A percentile compares a stretch with the other conserved stretches of the same genome.
phyloP scores from a whole-genome alignment of 2,888 invertebrate species.

The Sminthurinus aureus region DNA sequence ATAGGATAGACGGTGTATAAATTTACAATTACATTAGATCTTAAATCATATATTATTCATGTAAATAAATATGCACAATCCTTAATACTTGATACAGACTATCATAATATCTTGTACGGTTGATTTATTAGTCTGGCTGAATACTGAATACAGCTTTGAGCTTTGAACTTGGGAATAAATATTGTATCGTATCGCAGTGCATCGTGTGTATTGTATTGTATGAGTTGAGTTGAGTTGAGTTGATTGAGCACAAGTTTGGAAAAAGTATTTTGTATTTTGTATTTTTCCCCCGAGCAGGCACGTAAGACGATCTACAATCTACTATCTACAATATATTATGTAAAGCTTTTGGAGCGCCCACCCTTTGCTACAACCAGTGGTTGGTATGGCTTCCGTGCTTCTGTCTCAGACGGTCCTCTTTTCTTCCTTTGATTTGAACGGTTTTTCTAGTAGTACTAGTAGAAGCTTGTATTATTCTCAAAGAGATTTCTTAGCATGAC shows the following conservation, averaged over 20 bases:
- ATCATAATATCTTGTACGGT: not conserved
- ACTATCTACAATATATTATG: not conserved
- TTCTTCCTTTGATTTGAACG: constrained; percentile 42
- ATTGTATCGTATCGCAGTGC: not conserved
- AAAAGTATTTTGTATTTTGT: no score
- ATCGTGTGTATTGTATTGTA: not conserved
- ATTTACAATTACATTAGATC: no score
- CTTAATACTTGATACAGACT: no score
- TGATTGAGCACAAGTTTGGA: constrained; percentile 31
- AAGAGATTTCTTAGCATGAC: constrained; percentile 20
- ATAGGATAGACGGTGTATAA: no score
- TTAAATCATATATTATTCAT: no score
- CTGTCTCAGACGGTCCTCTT: constrained; percentile 14
- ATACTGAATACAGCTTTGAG: no score
- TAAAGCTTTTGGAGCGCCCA: constrained; percentile 40
- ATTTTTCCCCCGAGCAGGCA: not conserved
- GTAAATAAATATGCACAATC: no score
- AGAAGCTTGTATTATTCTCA: not conserved
- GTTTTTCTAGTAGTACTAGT: constrained; percentile 6
- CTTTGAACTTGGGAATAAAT: not conserved
- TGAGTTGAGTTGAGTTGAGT: constrained; percentile 16
- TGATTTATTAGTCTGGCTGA: constrained; percentile 38
- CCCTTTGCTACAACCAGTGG: constrained; percentile 44
- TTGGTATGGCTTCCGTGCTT: constrained; percentile 42
- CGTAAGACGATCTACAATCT: not conserved